Percentiles rank a stretch among this genome's conserved stretches.
Evolutionary conservation across 2,113 vertebrate species (phyloP).

Genomic region (Ariopsis seemanni): DNA sequence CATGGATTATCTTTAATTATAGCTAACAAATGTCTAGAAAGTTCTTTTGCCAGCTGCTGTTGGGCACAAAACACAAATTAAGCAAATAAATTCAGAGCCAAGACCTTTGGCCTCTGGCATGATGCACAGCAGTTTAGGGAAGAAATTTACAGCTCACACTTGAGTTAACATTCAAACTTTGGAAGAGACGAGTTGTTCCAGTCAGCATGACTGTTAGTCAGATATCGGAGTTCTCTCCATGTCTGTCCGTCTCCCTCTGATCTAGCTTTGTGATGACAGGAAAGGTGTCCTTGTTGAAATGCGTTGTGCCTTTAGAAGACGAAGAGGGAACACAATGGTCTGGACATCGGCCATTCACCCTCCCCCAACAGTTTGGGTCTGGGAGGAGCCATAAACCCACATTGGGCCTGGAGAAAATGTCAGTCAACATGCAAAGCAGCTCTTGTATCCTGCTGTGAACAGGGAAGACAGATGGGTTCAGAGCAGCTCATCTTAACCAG

Average conservation of each 20-base stretch:
- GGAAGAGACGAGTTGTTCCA: neutral
- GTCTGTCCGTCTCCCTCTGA: neutral
- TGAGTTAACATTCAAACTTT: neutral
- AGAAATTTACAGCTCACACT: neutral
- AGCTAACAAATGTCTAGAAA: neutral
- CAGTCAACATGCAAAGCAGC: conserved; percentile 26
- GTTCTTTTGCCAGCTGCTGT: neutral
- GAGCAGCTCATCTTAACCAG: neutral
- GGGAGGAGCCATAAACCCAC: conserved; percentile 37
- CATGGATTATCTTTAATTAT: neutral
- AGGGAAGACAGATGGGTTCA: conserved; percentile 11
- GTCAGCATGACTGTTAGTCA: neutral
- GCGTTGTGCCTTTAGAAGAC: conserved; percentile 21
- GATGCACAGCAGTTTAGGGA: neutral
- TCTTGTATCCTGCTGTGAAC: neutral
- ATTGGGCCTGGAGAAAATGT: conserved; percentile 27
- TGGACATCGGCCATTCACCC: conserved; percentile 45
- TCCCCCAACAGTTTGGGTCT: conserved; percentile 18
- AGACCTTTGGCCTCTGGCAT: neutral
- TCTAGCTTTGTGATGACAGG: neutral
- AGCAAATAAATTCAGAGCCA: neutral
- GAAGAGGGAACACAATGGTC: conserved; percentile 40
- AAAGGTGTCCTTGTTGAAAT: conserved; percentile 13
- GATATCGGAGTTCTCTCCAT: neutral
- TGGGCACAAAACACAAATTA: neutral